Evolutionary conservation across 2,888 invertebrate genomes (phyloP), one percentile per base, ranked within the genome.

Genomic region (Globia sparganii): DNA sequence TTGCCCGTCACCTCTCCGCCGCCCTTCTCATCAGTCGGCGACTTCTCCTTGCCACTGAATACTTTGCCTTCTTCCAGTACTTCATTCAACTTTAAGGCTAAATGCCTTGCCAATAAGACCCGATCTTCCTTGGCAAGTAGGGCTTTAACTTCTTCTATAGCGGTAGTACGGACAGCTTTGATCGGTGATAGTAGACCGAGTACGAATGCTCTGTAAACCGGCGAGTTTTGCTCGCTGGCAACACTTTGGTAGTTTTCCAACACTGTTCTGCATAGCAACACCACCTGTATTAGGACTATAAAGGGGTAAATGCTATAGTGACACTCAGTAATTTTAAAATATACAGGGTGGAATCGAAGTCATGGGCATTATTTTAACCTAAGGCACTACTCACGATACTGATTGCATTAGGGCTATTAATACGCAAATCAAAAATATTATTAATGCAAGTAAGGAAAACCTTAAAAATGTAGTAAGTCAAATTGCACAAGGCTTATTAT

Each of bases 211-310:
- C 97, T 97, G 91, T 98, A 97, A 68, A 98, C 94, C 0, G 98
- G 97, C 4, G 97, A 97, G 31, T 97, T 94, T 86, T 97, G 97
- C 31, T 98, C 98, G 86, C 97, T 97, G 84, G 98, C 94, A 92
- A 97, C 97, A 87, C 97, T 97, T 21, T 97, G 97, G 95, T 98
- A 98, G 86, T 98, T 97, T 79, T 97, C 97, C 68, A 99, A 94
- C 61, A 99, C 96, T 81, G 97, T 97, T 93, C 98, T 98, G 91
- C 98, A 98, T 88, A 99, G 97, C 88, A 97, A 96, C 95, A 98
- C 97, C 85, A 99, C 97, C 94, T 98, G 97, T 95, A 97, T 93
- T 91, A 94, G 94, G 95, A 97, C 97, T 97, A 94, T 94, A 96
- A 95, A 95, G 94, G 94, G 93, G 95, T 95, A 94, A 94, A 92